A percentile compares a stretch with the other conserved stretches of the same genome.
Conservation (phyloP, 2,888 invertebrate genomes). For the Nesidiocoris tenuis region DNA sequence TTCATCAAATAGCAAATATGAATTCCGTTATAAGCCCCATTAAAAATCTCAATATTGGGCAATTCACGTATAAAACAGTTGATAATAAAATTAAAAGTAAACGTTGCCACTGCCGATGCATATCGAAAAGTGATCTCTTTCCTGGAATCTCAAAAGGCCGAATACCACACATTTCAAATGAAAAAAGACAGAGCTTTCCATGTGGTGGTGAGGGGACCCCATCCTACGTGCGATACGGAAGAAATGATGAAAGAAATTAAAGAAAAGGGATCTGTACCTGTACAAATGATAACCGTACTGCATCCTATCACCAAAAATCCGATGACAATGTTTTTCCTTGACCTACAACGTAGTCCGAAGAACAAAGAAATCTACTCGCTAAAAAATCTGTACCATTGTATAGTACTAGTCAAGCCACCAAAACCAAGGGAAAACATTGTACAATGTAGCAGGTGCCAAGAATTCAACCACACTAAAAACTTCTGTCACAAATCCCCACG, state of each 20-base stretch:
- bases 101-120: conserved; percentile 2
- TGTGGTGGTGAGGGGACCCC: conserved; percentile 17
- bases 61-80: conserved; percentile 14
- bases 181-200: conserved; percentile 15
- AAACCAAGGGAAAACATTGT: not conserved
- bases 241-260: conserved; percentile 22
- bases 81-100: conserved; percentile 21
- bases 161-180: conserved; percentile 24
- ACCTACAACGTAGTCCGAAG: conserved; percentile 6
- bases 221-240: conserved; percentile 1
- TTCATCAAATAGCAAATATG: conserved; percentile 9
- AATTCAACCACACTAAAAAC: conserved; percentile 15
- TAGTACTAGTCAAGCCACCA: not conserved
- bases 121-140: conserved; percentile 2
- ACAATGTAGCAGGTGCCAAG: conserved; percentile 13
- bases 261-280: conserved; percentile 9
- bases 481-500: conserved; percentile 6
- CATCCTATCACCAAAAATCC: conserved; percentile 20
- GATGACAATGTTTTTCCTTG: conserved; percentile 18
- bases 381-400: conserved; percentile 13
- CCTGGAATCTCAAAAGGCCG: conserved; percentile 17
- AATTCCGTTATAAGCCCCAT: conserved; percentile 2
- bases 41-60: not conserved
- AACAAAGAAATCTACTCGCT: conserved; percentile 15
- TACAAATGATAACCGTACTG: conserved; percentile 17